Base-by-base conservation (phyloP, 2,797 vertebrate species). In the Sebastes umbrosus region DNA sequence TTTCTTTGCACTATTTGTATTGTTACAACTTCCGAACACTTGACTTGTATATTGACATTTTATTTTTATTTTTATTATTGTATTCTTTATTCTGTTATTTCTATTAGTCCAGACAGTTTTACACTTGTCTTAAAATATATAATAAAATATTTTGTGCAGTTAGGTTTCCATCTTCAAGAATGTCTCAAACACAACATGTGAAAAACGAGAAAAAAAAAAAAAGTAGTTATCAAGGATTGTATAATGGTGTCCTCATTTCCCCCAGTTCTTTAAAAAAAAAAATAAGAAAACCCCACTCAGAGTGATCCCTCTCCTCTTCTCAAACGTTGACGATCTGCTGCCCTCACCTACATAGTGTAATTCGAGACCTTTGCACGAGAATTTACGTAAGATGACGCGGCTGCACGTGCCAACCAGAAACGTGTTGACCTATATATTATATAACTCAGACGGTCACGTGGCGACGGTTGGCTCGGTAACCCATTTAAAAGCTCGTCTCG, bases 341-440 rank as follows among this genome's bases (percentile, higher is more conserved):
- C 62, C 36, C 43, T 93, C 90, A 92, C 91, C 89, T 93, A 93
- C 87, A 91, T 92, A 90, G 84, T 86, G 90, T 88, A 90, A 94
- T 91, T 89, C 34, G 82, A 92, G 87, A 92, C 89, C 87, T 90
- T 87, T 80, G 91, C 92, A 91, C 92, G 93, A 93, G 88, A 94
- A 87, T 93, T 94, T 93, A 94, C 81, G 77, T 94, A 94, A 94
- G 87, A 80, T n/a, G 2, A 59, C 34, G 36, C 58, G 86, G 34
- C 84, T 78, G 87, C 93, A 94, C 90, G 93, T 94, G 93, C 92
- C 92, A 89, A 60, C 6, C 18, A 79, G 29, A 89, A 92, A 93
- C 93, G 87, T 93, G 93, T 93, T 94, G 94, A 94, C 93, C 94
- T 91, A 93, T 85, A 93, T 94, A 91, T 93, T 90, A 92, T 92